Evolutionary conservation across 2,888 invertebrate genomes (phyloP).

Genomic region (Philhelius pedissequus): DNA sequence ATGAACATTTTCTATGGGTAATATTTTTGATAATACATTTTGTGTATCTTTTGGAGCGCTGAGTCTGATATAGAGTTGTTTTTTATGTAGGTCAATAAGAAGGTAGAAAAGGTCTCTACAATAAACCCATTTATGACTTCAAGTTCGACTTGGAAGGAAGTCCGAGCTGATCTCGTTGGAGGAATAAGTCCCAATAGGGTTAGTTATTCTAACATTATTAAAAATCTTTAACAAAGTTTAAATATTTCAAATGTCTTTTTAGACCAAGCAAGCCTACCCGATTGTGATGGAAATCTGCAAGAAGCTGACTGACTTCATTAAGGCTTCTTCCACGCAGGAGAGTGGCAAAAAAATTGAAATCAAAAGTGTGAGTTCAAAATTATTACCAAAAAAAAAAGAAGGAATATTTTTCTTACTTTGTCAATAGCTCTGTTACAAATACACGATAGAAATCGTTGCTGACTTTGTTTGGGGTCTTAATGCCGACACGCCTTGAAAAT

Average conservation of each 20-base stretch:
- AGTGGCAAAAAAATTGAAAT: slow-evolving; percentile 69
- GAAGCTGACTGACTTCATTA: slow-evolving; percentile 69
- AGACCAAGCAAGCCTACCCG: slow-evolving; percentile 70
- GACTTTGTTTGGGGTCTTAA: slow-evolving; percentile 76
- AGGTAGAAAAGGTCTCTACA: slow-evolving; percentile 70
- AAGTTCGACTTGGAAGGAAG: slow-evolving; percentile 72
- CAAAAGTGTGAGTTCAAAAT: slow-evolving; percentile 70
- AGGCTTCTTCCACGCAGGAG: slow-evolving; percentile 10
- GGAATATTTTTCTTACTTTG: background rate
- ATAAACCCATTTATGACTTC: slow-evolving; percentile 72
- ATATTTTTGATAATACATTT: background rate
- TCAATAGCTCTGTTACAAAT: slow-evolving; percentile 72
- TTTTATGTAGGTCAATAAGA: background rate
- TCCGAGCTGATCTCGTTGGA: slow-evolving; percentile 67
- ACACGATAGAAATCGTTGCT: slow-evolving; percentile 71
- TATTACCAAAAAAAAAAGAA: too few relatives aligned
- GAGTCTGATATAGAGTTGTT: background rate
- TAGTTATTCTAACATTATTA: background rate
- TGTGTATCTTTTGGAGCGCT: background rate
- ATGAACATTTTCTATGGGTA: slow-evolving; percentile 54
- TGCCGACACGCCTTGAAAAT: slow-evolving; percentile 71
- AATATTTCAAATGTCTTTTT: background rate
- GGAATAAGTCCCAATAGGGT: slow-evolving; percentile 59
- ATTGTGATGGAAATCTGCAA: slow-evolving; percentile 71
- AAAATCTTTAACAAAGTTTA: background rate